Conservation (phyloP, 1,140 invertebrate species). For the Aleiodes sp. region DNA sequence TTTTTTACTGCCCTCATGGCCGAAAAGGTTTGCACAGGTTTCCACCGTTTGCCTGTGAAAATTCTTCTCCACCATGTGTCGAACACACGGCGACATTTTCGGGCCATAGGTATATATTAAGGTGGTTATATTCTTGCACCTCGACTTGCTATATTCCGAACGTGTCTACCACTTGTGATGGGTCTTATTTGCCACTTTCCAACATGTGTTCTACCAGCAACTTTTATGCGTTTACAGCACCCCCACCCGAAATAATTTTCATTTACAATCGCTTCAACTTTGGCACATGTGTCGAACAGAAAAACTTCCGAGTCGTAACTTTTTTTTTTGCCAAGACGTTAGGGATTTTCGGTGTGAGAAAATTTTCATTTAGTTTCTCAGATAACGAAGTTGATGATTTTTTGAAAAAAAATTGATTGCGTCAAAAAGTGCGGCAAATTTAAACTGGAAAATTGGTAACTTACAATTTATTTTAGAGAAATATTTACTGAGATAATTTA, state of each 20-base stretch:
- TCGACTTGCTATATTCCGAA: background rate
- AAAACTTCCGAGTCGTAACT: background rate
- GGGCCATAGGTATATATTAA: background rate
- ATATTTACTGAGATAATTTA: too few species aligned
- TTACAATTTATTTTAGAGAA: too few species aligned
- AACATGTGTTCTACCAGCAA: slow-evolving; percentile 18
- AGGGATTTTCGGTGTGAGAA: background rate
- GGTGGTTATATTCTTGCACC: background rate
- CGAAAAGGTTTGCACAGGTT: slow-evolving; percentile 23
- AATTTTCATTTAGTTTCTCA: background rate
- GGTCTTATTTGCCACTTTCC: slow-evolving; percentile 27
- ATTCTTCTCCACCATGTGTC: slow-evolving; percentile 37
- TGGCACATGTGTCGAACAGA: background rate
- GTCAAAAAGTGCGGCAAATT: too few species aligned
- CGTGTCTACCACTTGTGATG: slow-evolving; percentile 23
- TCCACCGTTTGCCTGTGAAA: background rate
- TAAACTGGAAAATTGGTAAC: too few species aligned
- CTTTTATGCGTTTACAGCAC: slow-evolving; percentile 19
- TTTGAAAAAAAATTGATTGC: too few species aligned
- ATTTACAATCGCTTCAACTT: slow-evolving; percentile 17
- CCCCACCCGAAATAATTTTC: slow-evolving; percentile 13
- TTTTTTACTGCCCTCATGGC: too few species aligned
- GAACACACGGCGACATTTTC: slow-evolving; percentile 30
- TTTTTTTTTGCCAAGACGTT: background rate
- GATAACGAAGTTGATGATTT: too few species aligned